A percentile compares a stretch with the other conserved stretches of the same genome.
Evolutionary conservation across 2,888 invertebrate species (phyloP).

Genomic region (Tiphia femorata): DNA sequence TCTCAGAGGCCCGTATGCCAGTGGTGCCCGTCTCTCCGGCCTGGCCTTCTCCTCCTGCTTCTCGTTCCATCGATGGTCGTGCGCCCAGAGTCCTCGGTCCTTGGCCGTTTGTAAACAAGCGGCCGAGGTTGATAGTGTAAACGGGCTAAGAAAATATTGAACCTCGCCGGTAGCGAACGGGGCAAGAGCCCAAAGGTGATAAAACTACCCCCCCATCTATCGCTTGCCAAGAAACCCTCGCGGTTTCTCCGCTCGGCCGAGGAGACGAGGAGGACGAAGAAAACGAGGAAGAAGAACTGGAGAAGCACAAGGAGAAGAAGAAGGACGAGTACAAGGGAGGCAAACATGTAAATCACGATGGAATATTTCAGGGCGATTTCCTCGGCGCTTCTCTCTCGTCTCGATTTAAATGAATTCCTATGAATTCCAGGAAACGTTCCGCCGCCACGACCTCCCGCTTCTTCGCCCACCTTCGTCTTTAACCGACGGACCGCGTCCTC

Average conservation of each 20-base stretch:
- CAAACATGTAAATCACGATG: slow-evolving; percentile 42
- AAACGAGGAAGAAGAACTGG: not conserved
- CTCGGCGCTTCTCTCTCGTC: not conserved
- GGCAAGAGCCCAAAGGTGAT: not conserved
- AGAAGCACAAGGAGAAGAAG: not conserved
- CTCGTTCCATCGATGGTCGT: not conserved
- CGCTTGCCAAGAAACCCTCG: not conserved
- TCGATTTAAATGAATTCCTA: slow-evolving; percentile 24
- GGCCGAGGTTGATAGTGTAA: slow-evolving; percentile 35
- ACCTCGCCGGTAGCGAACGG: slow-evolving; percentile 15
- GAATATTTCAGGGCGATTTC: slow-evolving; percentile 25
- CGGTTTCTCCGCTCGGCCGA: not conserved
- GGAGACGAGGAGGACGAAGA: not conserved
- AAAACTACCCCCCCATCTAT: not conserved
- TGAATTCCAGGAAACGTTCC: not conserved
- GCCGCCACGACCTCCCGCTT: not conserved
- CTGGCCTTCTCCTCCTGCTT: too few species aligned
- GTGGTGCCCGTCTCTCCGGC: too few species aligned
- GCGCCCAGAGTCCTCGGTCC: not conserved
- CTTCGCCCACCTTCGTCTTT: not conserved
- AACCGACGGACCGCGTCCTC: too few species aligned
- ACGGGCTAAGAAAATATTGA: slow-evolving; percentile 50
- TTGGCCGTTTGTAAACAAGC: slow-evolving; percentile 1
- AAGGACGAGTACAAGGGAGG: slow-evolving; percentile 20
- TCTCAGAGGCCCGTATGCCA: too few species aligned